Evolutionary conservation across 2,113 vertebrate genomes (phyloP).

Genomic region (Crotalus viridis): DNA sequence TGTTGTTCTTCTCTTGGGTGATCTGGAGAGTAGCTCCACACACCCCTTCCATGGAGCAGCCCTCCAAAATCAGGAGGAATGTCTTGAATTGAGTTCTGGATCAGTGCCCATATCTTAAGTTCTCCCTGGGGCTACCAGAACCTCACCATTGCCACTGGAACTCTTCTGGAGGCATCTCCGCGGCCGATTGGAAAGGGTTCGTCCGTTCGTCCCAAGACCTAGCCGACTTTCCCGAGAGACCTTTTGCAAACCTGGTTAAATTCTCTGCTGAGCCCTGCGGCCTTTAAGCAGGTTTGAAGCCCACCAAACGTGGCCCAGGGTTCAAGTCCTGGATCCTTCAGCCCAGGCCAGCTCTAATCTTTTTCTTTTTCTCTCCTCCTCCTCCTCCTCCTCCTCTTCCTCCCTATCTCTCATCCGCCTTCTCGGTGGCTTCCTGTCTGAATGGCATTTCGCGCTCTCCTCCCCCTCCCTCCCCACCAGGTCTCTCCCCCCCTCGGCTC

Average conservation of each 20-base stretch:
- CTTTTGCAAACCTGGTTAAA: background rate
- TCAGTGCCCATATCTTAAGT: background rate
- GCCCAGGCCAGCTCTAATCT: constrained; percentile 33
- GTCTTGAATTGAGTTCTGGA: background rate
- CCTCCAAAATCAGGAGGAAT: background rate
- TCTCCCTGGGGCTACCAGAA: background rate
- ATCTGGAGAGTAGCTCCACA: background rate
- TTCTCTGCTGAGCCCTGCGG: background rate
- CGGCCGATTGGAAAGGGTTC: background rate
- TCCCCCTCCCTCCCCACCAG: constrained; percentile 70
- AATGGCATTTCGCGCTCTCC: constrained; percentile 40
- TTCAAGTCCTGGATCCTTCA: background rate
- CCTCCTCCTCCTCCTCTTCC: constrained; percentile 53
- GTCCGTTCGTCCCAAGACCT: background rate
- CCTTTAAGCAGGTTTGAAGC: background rate
- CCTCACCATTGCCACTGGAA: background rate
- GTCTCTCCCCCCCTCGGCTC: constrained; percentile 75
- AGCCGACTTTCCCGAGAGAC: background rate
- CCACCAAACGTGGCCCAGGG: background rate
- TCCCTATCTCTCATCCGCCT: constrained; percentile 49
- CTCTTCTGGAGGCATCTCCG: background rate
- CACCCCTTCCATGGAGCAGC: background rate
- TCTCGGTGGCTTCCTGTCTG: constrained; percentile 47
- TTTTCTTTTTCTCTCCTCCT: constrained; percentile 48
- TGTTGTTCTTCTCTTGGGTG: background rate